Percentiles rank a stretch among this genome's conserved stretches.
Evolutionary conservation across 2,888 invertebrate species (phyloP).

Genomic region (Neocrepidodera transversa): DNA sequence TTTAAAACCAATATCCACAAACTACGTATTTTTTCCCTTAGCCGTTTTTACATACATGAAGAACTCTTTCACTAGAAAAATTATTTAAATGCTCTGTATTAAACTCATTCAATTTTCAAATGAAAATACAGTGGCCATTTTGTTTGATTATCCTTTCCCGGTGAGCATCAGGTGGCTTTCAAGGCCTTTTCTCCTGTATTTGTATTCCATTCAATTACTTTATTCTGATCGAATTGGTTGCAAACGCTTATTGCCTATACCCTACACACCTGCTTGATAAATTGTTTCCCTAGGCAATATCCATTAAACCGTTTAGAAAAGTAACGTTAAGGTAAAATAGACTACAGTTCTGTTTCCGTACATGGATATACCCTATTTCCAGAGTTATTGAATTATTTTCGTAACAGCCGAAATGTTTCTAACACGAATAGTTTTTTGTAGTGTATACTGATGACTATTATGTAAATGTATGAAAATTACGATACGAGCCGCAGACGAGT

Average conservation of each 20-base stretch:
- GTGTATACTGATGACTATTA: no score
- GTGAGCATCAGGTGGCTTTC: slow-evolving; percentile 7
- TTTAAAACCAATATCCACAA: no score
- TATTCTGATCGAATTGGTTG: slow-evolving; percentile 14
- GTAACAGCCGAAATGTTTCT: no score
- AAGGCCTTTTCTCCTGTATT: slow-evolving; percentile 6
- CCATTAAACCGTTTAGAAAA: slow-evolving; percentile 5
- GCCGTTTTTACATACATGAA: no score
- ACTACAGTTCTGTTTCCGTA: neutral
- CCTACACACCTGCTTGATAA: slow-evolving; percentile 18
- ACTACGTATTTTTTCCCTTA: no score
- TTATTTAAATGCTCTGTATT: no score
- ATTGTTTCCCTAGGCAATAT: slow-evolving; percentile 10
- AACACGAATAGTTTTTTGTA: no score
- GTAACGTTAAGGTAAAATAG: neutral
- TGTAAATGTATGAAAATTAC: no score
- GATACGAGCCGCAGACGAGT: no score
- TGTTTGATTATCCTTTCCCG: slow-evolving; percentile 3
- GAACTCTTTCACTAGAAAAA: no score
- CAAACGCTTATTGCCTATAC: slow-evolving; percentile 7
- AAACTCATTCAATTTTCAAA: neutral
- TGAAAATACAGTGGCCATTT: neutral
- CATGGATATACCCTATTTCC: no score
- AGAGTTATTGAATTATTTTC: no score
- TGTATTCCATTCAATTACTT: slow-evolving; percentile 18